phyloP scores from a whole-genome alignment of 2,797 vertebrate genomes.

The Danionella dracula region DNA sequence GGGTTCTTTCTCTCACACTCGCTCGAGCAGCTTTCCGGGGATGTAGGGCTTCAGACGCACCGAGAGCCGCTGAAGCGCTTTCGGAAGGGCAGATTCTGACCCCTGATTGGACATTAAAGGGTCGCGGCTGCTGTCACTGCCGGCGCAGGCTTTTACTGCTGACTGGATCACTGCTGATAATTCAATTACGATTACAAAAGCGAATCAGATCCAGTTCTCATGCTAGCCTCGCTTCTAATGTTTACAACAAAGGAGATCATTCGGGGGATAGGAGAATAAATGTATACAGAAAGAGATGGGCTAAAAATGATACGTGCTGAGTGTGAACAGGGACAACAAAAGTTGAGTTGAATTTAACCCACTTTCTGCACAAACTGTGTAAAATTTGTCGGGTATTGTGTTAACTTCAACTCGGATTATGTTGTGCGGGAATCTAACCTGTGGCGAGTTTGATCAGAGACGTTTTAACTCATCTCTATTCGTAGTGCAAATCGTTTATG shows the following conservation, averaged over 20 bases:
- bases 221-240: too few relatives aligned
- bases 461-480: too few relatives aligned
- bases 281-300: not conserved
- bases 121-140: conserved; percentile 39
- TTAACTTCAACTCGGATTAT: too few relatives aligned
- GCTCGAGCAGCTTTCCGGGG: conserved; percentile 53
- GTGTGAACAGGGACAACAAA: too few relatives aligned
- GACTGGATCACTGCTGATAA: conserved; percentile 14
- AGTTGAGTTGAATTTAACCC: too few relatives aligned
- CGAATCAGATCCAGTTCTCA: not conserved
- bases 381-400: too few relatives aligned
- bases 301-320: too few relatives aligned
- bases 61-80: conserved; percentile 58
- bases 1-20: conserved; percentile 45
- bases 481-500: too few relatives aligned
- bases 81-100: conserved; percentile 66
- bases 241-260: not conserved
- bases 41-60: conserved; percentile 38
- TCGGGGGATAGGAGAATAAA: not conserved
- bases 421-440: too few relatives aligned
- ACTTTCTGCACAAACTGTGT: too few relatives aligned
- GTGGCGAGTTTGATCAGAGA: too few relatives aligned
- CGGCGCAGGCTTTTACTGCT: conserved; percentile 36
- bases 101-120: conserved; percentile 55
- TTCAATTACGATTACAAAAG: conserved; percentile 41